These are phyloP conservation scores for Platichthys stellatus DNA, from an alignment of 2,113 vertebrate genomes.

Conservation along the genomic window DNA sequence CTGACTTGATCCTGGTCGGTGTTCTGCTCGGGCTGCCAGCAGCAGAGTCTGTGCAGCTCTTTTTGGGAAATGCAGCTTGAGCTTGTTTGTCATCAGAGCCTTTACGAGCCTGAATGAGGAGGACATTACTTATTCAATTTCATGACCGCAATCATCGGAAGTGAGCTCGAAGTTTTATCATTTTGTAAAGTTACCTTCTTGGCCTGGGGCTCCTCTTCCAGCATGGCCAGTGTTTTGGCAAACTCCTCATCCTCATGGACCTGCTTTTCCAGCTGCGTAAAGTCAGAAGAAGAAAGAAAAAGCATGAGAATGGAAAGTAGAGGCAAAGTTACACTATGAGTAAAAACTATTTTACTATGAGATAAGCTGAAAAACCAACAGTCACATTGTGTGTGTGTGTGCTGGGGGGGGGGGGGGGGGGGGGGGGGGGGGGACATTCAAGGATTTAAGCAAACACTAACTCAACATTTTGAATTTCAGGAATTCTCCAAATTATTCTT, in stretches of 20 bases:
- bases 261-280: slow-evolving; percentile 89
- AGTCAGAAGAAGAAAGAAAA: not conserved
- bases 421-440: too few relatives aligned
- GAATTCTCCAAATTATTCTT: too few relatives aligned
- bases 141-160: not conserved
- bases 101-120: slow-evolving; percentile 81
- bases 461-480: too few relatives aligned
- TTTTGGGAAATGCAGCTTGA: slow-evolving; percentile 59
- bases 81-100: slow-evolving; percentile 74
- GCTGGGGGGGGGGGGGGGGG: too few relatives aligned
- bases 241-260: slow-evolving; percentile 96
- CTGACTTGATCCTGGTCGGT: not conserved
- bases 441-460: too few relatives aligned
- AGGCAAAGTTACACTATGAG: too few relatives aligned
- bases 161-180: not conserved
- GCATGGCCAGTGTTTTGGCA: slow-evolving; percentile 91
- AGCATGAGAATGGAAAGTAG: not conserved
- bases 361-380: too few relatives aligned
- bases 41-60: slow-evolving; percentile 61
- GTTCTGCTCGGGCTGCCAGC: slow-evolving; percentile 47
- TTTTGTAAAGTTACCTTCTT: slow-evolving; percentile 85
- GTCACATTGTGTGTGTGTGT: too few relatives aligned
- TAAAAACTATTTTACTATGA: too few relatives aligned
- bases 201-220: slow-evolving; percentile 87
- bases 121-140: not conserved